phyloP scores from a whole-genome alignment of 2,113 vertebrate species.

The Oreocharis arfaki region DNA sequence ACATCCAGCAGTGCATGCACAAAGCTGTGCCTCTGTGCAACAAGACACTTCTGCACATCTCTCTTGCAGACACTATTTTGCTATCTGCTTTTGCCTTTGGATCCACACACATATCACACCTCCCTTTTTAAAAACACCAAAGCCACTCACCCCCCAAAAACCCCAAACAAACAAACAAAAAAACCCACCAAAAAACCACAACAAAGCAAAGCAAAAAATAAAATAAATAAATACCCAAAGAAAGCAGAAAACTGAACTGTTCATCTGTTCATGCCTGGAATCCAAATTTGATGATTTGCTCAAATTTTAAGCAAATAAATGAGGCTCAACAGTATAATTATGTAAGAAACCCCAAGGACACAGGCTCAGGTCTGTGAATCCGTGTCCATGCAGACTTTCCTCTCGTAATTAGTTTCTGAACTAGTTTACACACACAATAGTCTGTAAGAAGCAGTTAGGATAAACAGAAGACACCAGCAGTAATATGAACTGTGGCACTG shows the following conservation, averaged over 20 bases:
- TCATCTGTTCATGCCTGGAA: not conserved
- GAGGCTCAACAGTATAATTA: not conserved
- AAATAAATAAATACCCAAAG: not conserved
- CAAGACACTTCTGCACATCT: not conserved
- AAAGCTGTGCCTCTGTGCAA: not conserved
- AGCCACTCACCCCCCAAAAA: accelerated
- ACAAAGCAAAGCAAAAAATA: not conserved
- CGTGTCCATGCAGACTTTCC: not conserved
- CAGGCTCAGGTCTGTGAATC: not conserved
- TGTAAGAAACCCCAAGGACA: not conserved
- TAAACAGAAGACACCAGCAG: not conserved
- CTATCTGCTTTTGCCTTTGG: not conserved
- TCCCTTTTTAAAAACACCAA: not conserved
- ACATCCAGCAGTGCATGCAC: not conserved
- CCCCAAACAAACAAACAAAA: not conserved
- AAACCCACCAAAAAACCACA: not conserved
- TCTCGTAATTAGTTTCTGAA: not conserved
- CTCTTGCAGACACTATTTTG: not conserved
- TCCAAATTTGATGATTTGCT: not conserved
- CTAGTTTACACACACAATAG: not conserved
- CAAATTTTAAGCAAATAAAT: not conserved
- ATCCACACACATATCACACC: not conserved
- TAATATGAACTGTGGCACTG: not conserved
- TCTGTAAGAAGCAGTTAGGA: not conserved
- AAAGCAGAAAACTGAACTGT: not conserved